Conservation (phyloP, 2,797 vertebrate species). For the Hirundo rustica region DNA sequence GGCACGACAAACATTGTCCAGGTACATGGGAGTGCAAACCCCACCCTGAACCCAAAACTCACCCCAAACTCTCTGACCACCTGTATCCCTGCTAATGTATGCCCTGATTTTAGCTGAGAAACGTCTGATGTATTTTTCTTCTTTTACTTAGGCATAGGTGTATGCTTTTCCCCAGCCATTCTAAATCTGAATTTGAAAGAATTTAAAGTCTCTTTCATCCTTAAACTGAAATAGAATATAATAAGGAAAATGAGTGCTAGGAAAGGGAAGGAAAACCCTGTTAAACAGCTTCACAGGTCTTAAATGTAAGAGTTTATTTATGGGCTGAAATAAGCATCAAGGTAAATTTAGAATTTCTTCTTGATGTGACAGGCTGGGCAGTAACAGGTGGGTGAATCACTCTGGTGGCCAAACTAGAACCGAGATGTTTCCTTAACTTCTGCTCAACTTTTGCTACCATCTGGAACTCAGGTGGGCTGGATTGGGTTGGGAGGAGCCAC, state of each 20-base stretch:
- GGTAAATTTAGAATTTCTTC: neutral
- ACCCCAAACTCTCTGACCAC: neutral
- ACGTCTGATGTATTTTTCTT: neutral
- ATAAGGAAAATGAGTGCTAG: neutral
- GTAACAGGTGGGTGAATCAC: neutral
- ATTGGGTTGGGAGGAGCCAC: accelerated
- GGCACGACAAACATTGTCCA: neutral
- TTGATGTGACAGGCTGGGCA: neutral
- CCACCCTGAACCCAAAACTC: neutral
- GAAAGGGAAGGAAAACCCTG: neutral
- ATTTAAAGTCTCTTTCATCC: neutral
- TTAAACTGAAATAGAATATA: neutral
- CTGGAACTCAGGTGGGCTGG: neutral
- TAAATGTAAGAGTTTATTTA: neutral
- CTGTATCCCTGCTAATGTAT: neutral
- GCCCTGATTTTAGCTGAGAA: neutral
- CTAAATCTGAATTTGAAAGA: neutral
- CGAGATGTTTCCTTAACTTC: neutral
- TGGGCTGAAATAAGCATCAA: neutral
- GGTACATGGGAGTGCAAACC: neutral
- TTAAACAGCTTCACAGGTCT: neutral
- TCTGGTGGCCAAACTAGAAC: neutral
- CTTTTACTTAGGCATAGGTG: neutral
- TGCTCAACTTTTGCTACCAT: neutral
- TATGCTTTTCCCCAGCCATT: neutral